Evolutionary conservation across 2,888 invertebrate genomes (phyloP), one percentile per base, ranked within the genome.

Genomic region (Pelosia muscerda): DNA sequence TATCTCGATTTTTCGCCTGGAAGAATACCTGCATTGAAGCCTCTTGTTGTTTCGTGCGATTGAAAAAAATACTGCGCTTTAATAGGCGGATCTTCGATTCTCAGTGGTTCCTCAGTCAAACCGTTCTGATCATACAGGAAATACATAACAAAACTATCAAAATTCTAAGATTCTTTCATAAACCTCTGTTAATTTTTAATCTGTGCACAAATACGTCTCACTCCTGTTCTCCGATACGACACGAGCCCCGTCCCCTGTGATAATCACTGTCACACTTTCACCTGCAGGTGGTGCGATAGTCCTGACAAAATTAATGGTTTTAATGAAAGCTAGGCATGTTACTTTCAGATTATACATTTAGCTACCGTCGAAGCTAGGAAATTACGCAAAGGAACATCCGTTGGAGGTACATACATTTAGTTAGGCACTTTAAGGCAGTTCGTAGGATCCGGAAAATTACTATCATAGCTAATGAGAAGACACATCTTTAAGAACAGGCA

Each of bases 151-250:
- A 23, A 10, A 25, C 55, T 13, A 22, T 11, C 23, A 57, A 57
- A 38, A 23, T 38, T 59, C 23, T 1, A 19, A 38, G 38, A 2
- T 4, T 3, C 23, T 23, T 10, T 66, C 26, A 71, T 73, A 57
- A 10, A 58, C 34, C 31, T 58, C 66, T 76, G 66, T 38, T 28
- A 15, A 13, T 23, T n/a, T 19, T 49, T 9, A 53, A 23, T 66
- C 65, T 66, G 67, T 72, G 65, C 2, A 57, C 55, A 78, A 83
- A 83, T 86, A 84, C 79, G 65, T 69, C 72, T 72, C 58, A 69
- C 69, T 72, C 70, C 71, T 76, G 80, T 73, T 81, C 79, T 81
- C 78, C 78, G 81, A 84, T 82, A 85, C 75, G 42, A 74, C 81
- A 81, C 76, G 75, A 66, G 71, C 74, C 74, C 70, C 75, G 73